These are phyloP conservation scores for Malurus cyaneus DNA, from an alignment of 2,113 vertebrate genomes.

Conservation along the genomic window DNA sequence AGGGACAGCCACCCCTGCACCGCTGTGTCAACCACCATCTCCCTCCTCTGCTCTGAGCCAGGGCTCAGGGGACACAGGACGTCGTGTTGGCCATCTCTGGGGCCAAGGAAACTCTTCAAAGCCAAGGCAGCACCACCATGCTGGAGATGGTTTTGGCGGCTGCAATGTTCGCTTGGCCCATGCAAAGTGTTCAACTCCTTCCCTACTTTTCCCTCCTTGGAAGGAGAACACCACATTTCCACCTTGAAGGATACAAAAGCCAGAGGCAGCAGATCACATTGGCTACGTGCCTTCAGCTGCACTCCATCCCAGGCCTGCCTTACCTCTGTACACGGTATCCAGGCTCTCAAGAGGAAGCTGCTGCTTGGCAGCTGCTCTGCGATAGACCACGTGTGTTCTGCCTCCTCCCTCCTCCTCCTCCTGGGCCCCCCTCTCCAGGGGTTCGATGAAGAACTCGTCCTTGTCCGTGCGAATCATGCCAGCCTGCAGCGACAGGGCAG, in stretches of 20 bases:
- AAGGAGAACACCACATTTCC: neutral
- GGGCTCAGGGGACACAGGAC: fast-evolving
- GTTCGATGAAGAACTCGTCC: conserved; percentile 98
- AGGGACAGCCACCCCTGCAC: neutral
- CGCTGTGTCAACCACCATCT: neutral
- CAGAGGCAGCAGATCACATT: neutral
- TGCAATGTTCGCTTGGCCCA: neutral
- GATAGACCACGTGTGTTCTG: conserved; percentile 90
- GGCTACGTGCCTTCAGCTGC: neutral
- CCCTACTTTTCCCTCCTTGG: neutral
- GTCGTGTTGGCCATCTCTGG: neutral
- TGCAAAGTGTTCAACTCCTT: neutral
- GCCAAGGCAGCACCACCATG: neutral
- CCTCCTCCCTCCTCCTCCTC: conserved; percentile 78
- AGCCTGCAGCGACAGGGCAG: conserved; percentile 80
- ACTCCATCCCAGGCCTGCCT: conserved; percentile 39
- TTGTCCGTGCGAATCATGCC: conserved; percentile 94
- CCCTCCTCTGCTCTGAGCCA: neutral
- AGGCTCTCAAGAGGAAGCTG: conserved; percentile 28
- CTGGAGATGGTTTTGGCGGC: neutral
- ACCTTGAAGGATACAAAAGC: neutral
- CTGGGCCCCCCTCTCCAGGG: conserved; percentile 81
- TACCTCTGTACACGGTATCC: conserved; percentile 84
- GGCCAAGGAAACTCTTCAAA: neutral
- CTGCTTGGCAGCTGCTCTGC: conserved; percentile 83